phyloP scores from a whole-genome alignment of 2,797 vertebrate genomes.

The Gadopsis bispinosus region DNA sequence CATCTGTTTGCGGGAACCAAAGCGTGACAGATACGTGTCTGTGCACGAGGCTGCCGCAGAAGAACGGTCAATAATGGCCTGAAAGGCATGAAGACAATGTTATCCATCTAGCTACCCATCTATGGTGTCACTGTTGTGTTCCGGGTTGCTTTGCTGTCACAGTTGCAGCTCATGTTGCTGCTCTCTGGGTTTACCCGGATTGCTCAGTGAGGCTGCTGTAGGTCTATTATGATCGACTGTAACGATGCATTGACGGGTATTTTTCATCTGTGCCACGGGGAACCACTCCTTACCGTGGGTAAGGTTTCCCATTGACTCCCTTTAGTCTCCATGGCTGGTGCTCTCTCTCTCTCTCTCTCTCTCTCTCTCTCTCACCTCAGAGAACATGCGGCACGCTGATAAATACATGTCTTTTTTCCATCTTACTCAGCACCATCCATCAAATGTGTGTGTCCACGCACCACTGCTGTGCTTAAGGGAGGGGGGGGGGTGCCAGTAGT shows the following conservation, averaged over 20 bases:
- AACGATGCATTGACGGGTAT: constrained; percentile 82
- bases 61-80: neutral
- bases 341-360: constrained; percentile 45
- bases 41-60: neutral
- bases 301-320: constrained; percentile 78
- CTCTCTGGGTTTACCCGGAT: constrained; percentile 85
- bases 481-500: constrained; percentile 45
- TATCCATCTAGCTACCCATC: constrained; percentile 40
- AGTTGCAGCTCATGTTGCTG: constrained; percentile 74
- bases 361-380: constrained; percentile 48
- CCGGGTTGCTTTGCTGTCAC: constrained; percentile 39
- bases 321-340: constrained; percentile 49
- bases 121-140: constrained; percentile 13
- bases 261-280: constrained; percentile 82
- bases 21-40: constrained; percentile 3
- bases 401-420: constrained; percentile 78
- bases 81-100: neutral
- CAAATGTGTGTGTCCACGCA: constrained; percentile 69
- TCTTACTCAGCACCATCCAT: constrained; percentile 79
- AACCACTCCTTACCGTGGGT: constrained; percentile 79
- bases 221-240: constrained; percentile 84
- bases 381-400: constrained; percentile 69
- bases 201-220: constrained; percentile 83
- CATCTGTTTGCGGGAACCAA: constrained; percentile 16
- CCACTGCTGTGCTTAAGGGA: constrained; percentile 55